Evolutionary conservation across 1,140 invertebrate species (phyloP), one percentile per base, ranked within the genome.

Genomic region (Bathynomus jamesi): DNA sequence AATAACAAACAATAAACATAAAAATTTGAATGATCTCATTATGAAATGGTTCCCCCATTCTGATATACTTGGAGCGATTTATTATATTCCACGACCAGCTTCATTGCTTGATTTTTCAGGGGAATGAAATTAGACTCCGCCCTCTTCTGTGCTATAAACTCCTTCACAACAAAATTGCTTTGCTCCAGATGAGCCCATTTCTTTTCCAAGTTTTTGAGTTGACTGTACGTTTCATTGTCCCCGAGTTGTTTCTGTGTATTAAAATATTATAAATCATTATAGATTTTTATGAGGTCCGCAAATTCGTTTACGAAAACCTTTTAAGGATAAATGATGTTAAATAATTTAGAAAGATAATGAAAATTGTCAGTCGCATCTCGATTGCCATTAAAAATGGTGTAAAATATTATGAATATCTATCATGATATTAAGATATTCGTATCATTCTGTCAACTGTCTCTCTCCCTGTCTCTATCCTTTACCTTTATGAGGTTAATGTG

Each of bases 211-310:
- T 84, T 86, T 53, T 83, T 85, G 21, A 90, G 81, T 81, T 89
- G 86, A 29, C 84, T 82, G 76, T 87, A 87, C 72, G 88, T 89
- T 80, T 90, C 89, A 80, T 90, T 89, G 24, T 88, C 87, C 74
- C 87, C 84, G 11, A 90, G 81, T 77, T 85, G 84, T 73, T 82
- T 82, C 85, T 89, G 83, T 60, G n/a, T n/a, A n/a, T n/a, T n/a
- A n/a, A n/a, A n/a, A n/a, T n/a, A n/a, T n/a, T n/a, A n/a, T n/a
- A n/a, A n/a, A n/a, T n/a, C n/a, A n/a, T n/a, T n/a, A n/a, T n/a
- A n/a, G n/a, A n/a, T n/a, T n/a, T n/a, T n/a, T n/a, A n/a, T n/a
- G n/a, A n/a, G n/a, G n/a, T n/a, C n/a, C n/a, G n/a, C n/a, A n/a
- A n/a, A n/a, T n/a, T n/a, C n/a, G n/a, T n/a, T n/a, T n/a, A n/a